phyloP scores from a whole-genome alignment of 2,113 vertebrate genomes.

The Engraulis encrasicolus region DNA sequence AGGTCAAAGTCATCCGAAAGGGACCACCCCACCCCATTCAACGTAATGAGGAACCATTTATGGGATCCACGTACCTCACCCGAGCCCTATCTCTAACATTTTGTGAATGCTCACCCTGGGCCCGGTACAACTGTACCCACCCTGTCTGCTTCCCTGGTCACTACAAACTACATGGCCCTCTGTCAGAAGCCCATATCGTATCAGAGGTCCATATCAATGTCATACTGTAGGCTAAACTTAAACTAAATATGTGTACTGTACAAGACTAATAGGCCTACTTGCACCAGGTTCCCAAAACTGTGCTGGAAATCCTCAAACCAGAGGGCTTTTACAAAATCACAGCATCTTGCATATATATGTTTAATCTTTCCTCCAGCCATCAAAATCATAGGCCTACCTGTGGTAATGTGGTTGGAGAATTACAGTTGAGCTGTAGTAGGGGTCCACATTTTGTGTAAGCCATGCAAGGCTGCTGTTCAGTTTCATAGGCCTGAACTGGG shows the following conservation, averaged over 20 bases:
- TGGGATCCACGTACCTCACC: too few species aligned
- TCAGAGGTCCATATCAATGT: not conserved
- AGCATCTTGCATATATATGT: not conserved
- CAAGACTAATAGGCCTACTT: not conserved
- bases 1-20: too few species aligned
- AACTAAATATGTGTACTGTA: not conserved
- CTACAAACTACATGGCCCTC: too few species aligned
- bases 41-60: too few species aligned
- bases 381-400: not conserved
- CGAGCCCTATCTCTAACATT: not conserved
- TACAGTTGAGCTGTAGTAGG: not conserved
- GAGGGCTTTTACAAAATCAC: not conserved
- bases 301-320: not conserved
- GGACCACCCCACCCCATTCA: too few species aligned
- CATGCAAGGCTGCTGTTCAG: not conserved
- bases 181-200: too few species aligned
- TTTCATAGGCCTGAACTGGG: not conserved
- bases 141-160: too few species aligned
- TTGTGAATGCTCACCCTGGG: too few species aligned
- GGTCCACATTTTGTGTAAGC: not conserved
- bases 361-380: not conserved
- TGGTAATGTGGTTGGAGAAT: not conserved
- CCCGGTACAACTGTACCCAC: too few species aligned
- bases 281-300: too few species aligned
- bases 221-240: not conserved